A percentile compares a stretch with the other conserved stretches of the same genome.
phyloP scores from a whole-genome alignment of 2,113 vertebrate genomes.

The Gavialis gangeticus region DNA sequence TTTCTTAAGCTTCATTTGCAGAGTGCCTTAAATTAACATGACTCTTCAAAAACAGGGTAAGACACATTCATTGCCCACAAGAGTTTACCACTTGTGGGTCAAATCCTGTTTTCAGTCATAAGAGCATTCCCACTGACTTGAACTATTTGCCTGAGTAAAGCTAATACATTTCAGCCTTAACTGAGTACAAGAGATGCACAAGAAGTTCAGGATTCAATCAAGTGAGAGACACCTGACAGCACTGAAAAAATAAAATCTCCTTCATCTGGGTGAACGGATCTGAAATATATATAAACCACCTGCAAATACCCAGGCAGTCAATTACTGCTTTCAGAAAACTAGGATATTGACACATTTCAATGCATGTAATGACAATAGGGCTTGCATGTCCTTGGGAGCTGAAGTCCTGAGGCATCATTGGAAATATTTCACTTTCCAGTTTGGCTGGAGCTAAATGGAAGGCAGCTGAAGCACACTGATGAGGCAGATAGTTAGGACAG shows the following conservation, averaged over 20 bases:
- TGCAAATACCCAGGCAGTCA: neutral
- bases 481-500: neutral
- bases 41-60: neutral
- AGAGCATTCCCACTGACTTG: neutral
- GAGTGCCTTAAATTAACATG: neutral
- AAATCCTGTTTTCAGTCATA: neutral
- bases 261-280: neutral
- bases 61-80: neutral
- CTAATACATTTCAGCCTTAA: neutral
- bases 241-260: too few species aligned
- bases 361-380: neutral
- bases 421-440: neutral
- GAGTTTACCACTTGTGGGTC: accelerated
- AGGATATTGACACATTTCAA: neutral
- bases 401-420: neutral
- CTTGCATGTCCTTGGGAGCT: neutral
- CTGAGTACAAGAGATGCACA: neutral
- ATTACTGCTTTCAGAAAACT: accelerated
- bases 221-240: neutral
- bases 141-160: neutral
- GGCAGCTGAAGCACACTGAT: neutral
- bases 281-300: neutral
- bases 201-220: neutral
- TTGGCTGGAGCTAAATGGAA: neutral
- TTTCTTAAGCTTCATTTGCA: neutral